Evolutionary conservation across 2,113 vertebrate genomes (phyloP), one percentile per base, ranked within the genome.

Genomic region (Trematomus loennbergii): DNA sequence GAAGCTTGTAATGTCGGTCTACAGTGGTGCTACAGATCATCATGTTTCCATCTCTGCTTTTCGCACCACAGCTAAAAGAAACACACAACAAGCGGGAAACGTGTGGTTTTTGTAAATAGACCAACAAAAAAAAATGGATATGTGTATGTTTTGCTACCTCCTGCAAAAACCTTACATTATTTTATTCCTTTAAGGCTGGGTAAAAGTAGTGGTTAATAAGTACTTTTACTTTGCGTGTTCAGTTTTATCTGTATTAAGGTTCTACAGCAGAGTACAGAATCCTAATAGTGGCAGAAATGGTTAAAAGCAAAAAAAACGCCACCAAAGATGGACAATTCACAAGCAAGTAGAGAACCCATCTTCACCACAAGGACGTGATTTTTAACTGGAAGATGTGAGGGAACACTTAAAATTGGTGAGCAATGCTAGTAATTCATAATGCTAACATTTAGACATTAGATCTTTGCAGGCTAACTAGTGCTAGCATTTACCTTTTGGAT

Each of bases 11-110:
- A n/a, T n/a, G n/a, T n/a, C n/a, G n/a, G n/a, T n/a, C n/a, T n/a
- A n/a, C n/a, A 46, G 16, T 15, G 9, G 52, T 43, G 10, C 49
- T 4, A 52, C 20, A 68, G 85, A 86, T 65, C 17, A 89, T 81
- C 82, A 36, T 49, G 25, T 80, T 86, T 75, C 73, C 60, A 82
- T 79, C 72, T 46, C 29, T 3, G n/a, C 71, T 76, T 79, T 62
- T 62, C 71, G 48, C 52, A 81, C 71, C 54, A 67, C 60, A 43
- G 54, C 67, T n/a, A 48, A 46, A 60, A 59, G 16, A 48, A 58
- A 65, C 61, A 29, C n/a, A 55, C 58, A 79, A 63, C 22, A 40
- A 50, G 22, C 12, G 12, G 53, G 3, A 10, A 46, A 52, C 16
- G 45, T 10, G 36, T 8, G 5, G 33, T n/a, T 52, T 29, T 3